Conservation (phyloP, 2,888 invertebrate species). For the Amiota communis region DNA sequence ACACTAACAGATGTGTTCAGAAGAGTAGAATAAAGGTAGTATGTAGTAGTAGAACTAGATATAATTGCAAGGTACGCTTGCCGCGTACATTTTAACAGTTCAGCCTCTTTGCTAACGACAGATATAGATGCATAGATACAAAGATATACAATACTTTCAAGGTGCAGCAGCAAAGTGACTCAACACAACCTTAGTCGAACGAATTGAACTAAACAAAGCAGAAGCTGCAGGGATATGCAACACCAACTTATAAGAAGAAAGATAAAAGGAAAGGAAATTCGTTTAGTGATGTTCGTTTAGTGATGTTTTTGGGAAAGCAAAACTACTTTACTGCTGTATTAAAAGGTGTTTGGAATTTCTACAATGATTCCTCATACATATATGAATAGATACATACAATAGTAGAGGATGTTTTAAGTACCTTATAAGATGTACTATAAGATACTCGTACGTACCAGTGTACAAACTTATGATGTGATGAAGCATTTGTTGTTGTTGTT, state of each 20-base stretch:
- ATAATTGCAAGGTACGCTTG: conserved; percentile 47
- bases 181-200: neutral
- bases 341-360: neutral
- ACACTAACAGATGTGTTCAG: neutral
- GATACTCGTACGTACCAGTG: neutral
- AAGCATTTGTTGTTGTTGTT: conserved; percentile 15
- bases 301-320: neutral
- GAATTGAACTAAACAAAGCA: neutral
- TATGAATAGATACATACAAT: neutral
- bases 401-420: too few species aligned
- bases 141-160: neutral
- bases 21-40: too few species aligned
- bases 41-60: conserved; percentile 31
- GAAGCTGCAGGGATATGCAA: conserved; percentile 4
- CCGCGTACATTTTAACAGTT: conserved; percentile 49
- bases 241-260: neutral
- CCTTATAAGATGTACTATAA: neutral
- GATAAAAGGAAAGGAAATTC: neutral
- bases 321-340: neutral
- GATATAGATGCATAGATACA: conserved; percentile 41
- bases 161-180: conserved; percentile 2
- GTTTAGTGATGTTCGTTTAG: conserved; percentile 1
- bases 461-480: neutral
- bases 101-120: conserved; percentile 32
- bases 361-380: neutral